Conservation (phyloP, 2,888 invertebrate genomes). For the Helicoverpa assulta region DNA sequence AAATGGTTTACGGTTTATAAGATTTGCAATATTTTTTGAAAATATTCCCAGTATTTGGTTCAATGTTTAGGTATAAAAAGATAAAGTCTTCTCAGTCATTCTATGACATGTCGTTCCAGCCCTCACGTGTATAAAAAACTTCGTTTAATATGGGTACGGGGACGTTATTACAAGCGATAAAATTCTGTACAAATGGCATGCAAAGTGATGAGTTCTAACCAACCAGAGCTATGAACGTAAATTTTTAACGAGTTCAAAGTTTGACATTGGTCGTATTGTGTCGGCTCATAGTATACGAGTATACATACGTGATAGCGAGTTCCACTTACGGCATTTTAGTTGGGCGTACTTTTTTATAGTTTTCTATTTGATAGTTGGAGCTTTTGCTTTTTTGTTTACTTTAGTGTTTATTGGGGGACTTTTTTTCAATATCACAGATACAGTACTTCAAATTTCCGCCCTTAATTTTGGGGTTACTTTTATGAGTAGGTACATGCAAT, state of each 20-base stretch:
- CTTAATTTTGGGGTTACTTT: neutral
- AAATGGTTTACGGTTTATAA: slow-evolving; percentile 23
- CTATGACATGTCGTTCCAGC: slow-evolving; percentile 5
- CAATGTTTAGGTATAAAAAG: neutral
- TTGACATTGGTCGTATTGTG: slow-evolving; percentile 67
- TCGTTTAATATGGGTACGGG: slow-evolving; percentile 42
- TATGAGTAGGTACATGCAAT: neutral
- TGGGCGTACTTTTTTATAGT: slow-evolving; percentile 17
- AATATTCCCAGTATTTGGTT: slow-evolving; percentile 5
- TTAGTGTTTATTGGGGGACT: neutral
- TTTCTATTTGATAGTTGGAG: slow-evolving; percentile 12
- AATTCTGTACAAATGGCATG: slow-evolving; percentile 62
- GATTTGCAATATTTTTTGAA: slow-evolving; percentile 10
- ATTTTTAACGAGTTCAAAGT: slow-evolving; percentile 77
- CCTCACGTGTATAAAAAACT: slow-evolving; percentile 47
- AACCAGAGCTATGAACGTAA: slow-evolving; percentile 68
- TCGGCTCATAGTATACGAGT: slow-evolving; percentile 50
- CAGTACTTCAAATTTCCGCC: neutral
- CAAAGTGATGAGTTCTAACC: slow-evolving; percentile 70
- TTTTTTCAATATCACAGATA: neutral
- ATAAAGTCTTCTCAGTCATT: slow-evolving; percentile 4
- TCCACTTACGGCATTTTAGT: slow-evolving; percentile 59
- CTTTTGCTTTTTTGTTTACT: slow-evolving; percentile 3
- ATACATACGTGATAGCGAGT: slow-evolving; percentile 58
- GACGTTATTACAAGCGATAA: slow-evolving; percentile 62